Conservation (phyloP, 2,888 invertebrate genomes). For the Neoscelio sp. region DNA sequence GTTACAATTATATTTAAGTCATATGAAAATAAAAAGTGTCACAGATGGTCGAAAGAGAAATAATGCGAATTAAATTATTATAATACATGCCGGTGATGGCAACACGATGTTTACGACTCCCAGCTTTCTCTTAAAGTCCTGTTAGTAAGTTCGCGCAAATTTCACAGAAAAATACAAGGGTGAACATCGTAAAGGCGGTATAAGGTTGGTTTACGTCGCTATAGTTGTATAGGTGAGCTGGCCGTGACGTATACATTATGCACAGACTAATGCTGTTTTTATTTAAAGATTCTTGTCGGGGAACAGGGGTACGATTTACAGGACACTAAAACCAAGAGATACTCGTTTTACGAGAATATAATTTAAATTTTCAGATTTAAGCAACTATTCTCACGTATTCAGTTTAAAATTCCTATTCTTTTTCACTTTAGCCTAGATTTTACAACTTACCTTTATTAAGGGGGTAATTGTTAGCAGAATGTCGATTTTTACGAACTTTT, state of each 20-base stretch:
- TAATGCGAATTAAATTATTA: conserved; percentile 80
- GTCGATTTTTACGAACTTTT: no score
- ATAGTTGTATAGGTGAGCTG: conserved; percentile 62
- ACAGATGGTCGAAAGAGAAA: conserved; percentile 59
- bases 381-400: conserved; percentile 69
- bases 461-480: no score
- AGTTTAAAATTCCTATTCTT: conserved; percentile 38
- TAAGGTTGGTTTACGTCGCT: conserved; percentile 40
- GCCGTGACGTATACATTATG: conserved; percentile 81
- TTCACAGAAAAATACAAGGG: conserved; percentile 40
- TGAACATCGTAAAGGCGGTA: conserved; percentile 38
- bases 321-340: conserved; percentile 78
- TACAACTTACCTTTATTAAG: no score
- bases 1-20: no score
- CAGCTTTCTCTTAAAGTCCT: conserved; percentile 78
- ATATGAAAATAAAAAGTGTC: no score
- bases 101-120: conserved; percentile 78
- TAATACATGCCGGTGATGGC: conserved; percentile 72
- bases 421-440: not conserved
- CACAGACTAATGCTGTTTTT: conserved; percentile 82
- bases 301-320: conserved; percentile 71
- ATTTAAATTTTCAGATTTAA: conserved; percentile 83
- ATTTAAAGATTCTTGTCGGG: conserved; percentile 75
- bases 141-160: conserved; percentile 69
- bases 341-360: conserved; percentile 81